Conservation (phyloP, 2,797 vertebrate species). For the Fundulus diaphanus region DNA sequence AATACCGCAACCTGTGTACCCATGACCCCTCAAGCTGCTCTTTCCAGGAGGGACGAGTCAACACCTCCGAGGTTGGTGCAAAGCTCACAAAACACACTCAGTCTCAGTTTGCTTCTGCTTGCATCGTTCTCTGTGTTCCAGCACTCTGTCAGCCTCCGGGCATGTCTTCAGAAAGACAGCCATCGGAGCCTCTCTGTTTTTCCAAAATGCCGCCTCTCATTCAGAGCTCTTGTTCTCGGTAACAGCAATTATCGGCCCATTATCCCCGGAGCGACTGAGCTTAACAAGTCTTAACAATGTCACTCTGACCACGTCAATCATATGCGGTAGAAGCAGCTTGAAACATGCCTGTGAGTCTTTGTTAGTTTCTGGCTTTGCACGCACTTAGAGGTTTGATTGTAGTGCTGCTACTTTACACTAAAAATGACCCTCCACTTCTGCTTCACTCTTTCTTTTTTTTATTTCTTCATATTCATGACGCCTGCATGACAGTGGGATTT, state of each 20-base stretch:
- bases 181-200: slow-evolving; percentile 61
- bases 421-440: slow-evolving; percentile 17
- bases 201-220: slow-evolving; percentile 48
- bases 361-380: not conserved
- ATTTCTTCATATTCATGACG: not conserved
- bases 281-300: slow-evolving; percentile 59
- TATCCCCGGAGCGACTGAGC: slow-evolving; percentile 63
- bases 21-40: slow-evolving; percentile 98
- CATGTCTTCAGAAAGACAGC: slow-evolving; percentile 62
- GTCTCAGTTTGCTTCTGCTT: slow-evolving; percentile 25
- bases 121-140: slow-evolving; percentile 46
- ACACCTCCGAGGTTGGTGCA: slow-evolving; percentile 90
- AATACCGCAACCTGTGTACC: slow-evolving; percentile 97
- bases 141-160: slow-evolving; percentile 57
- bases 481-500: not conserved
- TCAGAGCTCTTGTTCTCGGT: slow-evolving; percentile 58
- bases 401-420: not conserved
- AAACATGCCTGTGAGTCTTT: slow-evolving; percentile 1
- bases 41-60: slow-evolving; percentile 98
- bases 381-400: not conserved
- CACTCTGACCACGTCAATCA: slow-evolving; percentile 53
- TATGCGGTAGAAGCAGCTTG: slow-evolving; percentile 10
- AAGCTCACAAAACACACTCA: slow-evolving; percentile 4
- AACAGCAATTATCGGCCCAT: slow-evolving; percentile 66
- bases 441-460: not conserved